Conservation (phyloP, 2,113 vertebrate genomes). For the Eptatretus burgeri region DNA sequence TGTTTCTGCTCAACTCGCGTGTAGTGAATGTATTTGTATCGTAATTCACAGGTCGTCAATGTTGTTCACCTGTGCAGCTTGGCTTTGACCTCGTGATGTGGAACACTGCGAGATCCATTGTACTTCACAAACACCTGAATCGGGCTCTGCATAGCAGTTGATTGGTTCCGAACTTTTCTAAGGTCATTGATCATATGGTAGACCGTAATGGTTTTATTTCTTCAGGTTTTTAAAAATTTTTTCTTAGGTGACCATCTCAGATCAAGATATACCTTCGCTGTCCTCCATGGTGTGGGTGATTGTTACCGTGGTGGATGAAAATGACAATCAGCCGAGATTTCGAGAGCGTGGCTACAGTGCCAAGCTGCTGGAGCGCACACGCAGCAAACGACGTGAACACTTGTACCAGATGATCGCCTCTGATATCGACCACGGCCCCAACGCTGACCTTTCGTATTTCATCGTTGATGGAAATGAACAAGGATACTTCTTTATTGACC, state of each 20-base stretch:
- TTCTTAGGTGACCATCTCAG: constrained; percentile 46
- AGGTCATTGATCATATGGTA: not conserved
- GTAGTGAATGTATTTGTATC: too few species aligned
- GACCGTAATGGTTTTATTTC: constrained; percentile 8
- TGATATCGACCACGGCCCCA: constrained; percentile 58
- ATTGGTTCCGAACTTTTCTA: too few species aligned
- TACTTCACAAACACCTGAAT: too few species aligned
- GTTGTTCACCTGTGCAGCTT: too few species aligned
- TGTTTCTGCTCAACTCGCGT: too few species aligned
- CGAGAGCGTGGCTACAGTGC: constrained; percentile 77
- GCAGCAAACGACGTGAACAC: constrained; percentile 51
- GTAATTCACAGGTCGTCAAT: too few species aligned
- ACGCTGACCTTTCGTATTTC: constrained; percentile 66
- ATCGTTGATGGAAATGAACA: constrained; percentile 74
- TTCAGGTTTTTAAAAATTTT: constrained; percentile 7
- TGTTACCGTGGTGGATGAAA: constrained; percentile 63
- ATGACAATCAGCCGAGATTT: constrained; percentile 77
- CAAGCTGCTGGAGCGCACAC: constrained; percentile 55
- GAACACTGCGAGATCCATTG: too few species aligned
- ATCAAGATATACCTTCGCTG: constrained; percentile 36
- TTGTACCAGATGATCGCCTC: constrained; percentile 74
- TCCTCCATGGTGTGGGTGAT: constrained; percentile 64
- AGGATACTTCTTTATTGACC: constrained; percentile 73
- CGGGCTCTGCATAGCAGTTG: too few species aligned
- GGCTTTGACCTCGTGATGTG: too few species aligned